phyloP scores from a whole-genome alignment of 2,113 vertebrate species.

The Fregata magnificens region DNA sequence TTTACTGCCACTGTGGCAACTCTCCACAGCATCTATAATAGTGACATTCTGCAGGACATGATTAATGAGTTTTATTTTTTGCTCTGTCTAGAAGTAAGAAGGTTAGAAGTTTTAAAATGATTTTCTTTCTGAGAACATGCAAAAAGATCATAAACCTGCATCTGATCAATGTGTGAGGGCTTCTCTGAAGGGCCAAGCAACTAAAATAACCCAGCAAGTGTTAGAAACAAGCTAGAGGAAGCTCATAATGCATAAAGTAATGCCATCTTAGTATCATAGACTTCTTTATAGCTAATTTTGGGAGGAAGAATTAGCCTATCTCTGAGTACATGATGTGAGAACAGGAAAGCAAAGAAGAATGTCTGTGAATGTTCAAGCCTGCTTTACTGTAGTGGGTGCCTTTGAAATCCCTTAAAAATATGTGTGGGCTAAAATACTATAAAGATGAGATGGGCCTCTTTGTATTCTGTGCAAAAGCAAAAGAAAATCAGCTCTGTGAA shows the following conservation, averaged over 20 bases:
- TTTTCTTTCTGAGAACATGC: background rate
- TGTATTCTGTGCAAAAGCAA: background rate
- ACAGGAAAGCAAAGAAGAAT: background rate
- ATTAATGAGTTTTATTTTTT: constrained; percentile 68
- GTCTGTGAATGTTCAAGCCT: background rate
- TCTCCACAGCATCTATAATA: constrained; percentile 75
- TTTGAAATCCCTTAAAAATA: background rate
- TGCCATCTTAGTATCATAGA: background rate
- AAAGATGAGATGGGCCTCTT: background rate
- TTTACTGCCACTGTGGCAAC: constrained; percentile 72
- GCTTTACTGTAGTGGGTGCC: background rate
- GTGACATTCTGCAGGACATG: constrained; percentile 57
- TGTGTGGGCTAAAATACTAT: background rate
- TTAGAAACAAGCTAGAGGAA: background rate
- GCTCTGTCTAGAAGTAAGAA: constrained; percentile 38
- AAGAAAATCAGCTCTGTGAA: background rate
- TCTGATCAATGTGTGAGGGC: background rate
- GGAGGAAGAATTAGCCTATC: background rate
- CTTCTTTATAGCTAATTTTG: background rate
- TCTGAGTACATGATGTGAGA: background rate
- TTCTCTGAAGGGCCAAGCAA: background rate
- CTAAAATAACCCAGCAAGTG: background rate
- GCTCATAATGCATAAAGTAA: background rate
- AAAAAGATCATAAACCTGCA: background rate
- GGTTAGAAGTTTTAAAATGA: constrained; percentile 43